phyloP scores from a whole-genome alignment of 2,113 vertebrate species.

The Oncorhynchus gorbuscha region DNA sequence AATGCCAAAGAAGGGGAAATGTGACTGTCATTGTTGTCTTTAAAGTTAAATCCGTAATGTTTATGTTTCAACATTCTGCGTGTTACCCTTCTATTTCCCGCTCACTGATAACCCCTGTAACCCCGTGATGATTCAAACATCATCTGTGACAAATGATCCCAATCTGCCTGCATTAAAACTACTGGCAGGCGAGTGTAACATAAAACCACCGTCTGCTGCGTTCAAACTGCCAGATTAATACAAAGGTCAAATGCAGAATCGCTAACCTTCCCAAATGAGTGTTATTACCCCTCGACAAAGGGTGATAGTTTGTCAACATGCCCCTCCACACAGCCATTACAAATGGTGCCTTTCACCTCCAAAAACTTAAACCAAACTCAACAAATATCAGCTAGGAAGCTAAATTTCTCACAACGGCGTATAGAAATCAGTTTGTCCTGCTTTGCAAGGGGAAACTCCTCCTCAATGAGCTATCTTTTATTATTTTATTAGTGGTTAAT shows the following conservation, averaged over 20 bases:
- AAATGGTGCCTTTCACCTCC: slow-evolving; percentile 43
- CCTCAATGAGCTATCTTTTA: slow-evolving; percentile 40
- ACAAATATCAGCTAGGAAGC: slow-evolving; percentile 37
- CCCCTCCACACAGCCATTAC: slow-evolving; percentile 21
- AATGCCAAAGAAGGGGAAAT: slow-evolving; percentile 12
- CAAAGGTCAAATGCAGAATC: slow-evolving; percentile 35
- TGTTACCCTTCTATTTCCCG: slow-evolving; percentile 30
- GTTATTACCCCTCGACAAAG: slow-evolving; percentile 33
- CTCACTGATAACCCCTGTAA: slow-evolving; percentile 27
- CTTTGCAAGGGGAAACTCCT: slow-evolving; percentile 2
- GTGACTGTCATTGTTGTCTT: neutral
- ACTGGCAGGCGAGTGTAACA: slow-evolving; percentile 1
- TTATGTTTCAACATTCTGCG: neutral
- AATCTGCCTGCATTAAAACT: slow-evolving; percentile 31
- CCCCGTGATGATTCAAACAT: slow-evolving; percentile 21
- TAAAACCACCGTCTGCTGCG: slow-evolving; percentile 14
- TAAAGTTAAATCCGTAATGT: neutral
- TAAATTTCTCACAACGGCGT: slow-evolving; percentile 3
- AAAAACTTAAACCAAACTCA: slow-evolving; percentile 41
- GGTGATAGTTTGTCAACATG: slow-evolving; percentile 49
- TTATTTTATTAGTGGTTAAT: slow-evolving; percentile 51
- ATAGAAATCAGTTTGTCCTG: neutral
- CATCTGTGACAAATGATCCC: slow-evolving; percentile 31
- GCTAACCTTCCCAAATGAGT: slow-evolving; percentile 31
- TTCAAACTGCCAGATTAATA: slow-evolving; percentile 21